Evolutionary conservation across 2,888 invertebrate genomes (phyloP).

Genomic region (Lasioglossum zephyrum): DNA sequence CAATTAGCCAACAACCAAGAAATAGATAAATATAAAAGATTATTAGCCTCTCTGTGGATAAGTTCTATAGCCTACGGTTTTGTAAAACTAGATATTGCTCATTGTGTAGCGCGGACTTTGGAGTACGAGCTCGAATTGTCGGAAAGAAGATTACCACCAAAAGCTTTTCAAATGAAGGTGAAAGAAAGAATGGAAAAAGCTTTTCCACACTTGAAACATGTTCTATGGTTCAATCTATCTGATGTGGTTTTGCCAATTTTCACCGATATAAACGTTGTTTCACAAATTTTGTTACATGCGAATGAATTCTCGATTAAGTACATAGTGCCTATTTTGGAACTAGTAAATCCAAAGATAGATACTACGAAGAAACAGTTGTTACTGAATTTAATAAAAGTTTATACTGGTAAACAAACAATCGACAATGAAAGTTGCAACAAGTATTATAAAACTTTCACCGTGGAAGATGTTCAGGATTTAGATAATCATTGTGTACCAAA

Average conservation of each 20-base stretch:
- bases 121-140: conserved; percentile 71
- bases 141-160: conserved; percentile 61
- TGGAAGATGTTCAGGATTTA: conserved; percentile 83
- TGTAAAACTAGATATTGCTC: conserved; percentile 83
- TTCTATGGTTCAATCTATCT: conserved; percentile 71
- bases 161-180: conserved; percentile 67
- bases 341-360: conserved; percentile 69
- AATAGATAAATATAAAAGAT: conserved; percentile 78
- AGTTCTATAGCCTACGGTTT: conserved; percentile 85
- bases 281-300: conserved; percentile 70
- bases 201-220: conserved; percentile 70
- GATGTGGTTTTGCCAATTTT: conserved; percentile 72
- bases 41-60: conserved; percentile 86
- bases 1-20: conserved; percentile 82
- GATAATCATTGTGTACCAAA: background rate
- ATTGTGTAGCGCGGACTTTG: conserved; percentile 66
- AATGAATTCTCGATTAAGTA: conserved; percentile 74
- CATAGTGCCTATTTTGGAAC: conserved; percentile 73
- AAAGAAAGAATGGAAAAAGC: conserved; percentile 63
- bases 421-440: conserved; percentile 66
- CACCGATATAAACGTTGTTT: conserved; percentile 70
- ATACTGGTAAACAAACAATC: conserved; percentile 74
- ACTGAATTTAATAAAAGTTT: conserved; percentile 70
- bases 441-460: conserved; percentile 83
- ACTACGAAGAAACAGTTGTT: conserved; percentile 67